Evolutionary conservation across 2,113 vertebrate genomes (phyloP), one percentile per base, ranked within the genome.

Genomic region (Corythoichthys intestinalis): DNA sequence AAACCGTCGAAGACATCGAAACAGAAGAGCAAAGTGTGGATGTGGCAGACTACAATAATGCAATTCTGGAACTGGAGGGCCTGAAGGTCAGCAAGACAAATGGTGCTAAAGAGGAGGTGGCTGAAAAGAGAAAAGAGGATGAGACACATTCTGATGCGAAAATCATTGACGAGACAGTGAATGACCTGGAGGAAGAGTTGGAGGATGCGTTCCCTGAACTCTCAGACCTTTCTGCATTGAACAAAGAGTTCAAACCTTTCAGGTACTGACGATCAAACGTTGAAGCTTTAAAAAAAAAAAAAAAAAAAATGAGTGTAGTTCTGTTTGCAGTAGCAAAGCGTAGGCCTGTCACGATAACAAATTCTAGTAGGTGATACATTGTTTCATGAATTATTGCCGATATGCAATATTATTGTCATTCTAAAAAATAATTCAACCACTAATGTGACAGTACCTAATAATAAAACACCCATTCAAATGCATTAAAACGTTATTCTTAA

Each of bases 131-230:
- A 41, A 73, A 80, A 65, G 74, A 58, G 64, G 72, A 67, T 28
- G 73, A 79, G 59, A 65, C 8, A 39, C 17, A 2, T 13, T 13
- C 62, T 14, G 2, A 28, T 13, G 41, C 20, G 13, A 28, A 9
- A 71, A 70, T 53, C 52, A 66, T 73, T 13, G 77, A 84, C 4
- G 82, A 86, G 66, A 39, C 56, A 20, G 73, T 77, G 35, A 71
- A 66, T 35, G 75, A 75, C 15, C 39, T 66, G 10, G 75, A 75
- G 1, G 57, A 86, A 72, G 54, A 79, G 71, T 14, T 67, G 65
- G 90, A 87, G 49, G 93, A 94, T 7, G 72, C 91, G 44, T 94
- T 89, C 64, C 92, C 94, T 50, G 87, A 89, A 69, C 87, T 95
- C n/a, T 53, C 87, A 60, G 84, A 88, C 61, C 79, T 94, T 50